Percentiles rank a stretch among this genome's conserved stretches.
Conservation (phyloP, 2,888 invertebrate species). For the Suillia variegata region DNA sequence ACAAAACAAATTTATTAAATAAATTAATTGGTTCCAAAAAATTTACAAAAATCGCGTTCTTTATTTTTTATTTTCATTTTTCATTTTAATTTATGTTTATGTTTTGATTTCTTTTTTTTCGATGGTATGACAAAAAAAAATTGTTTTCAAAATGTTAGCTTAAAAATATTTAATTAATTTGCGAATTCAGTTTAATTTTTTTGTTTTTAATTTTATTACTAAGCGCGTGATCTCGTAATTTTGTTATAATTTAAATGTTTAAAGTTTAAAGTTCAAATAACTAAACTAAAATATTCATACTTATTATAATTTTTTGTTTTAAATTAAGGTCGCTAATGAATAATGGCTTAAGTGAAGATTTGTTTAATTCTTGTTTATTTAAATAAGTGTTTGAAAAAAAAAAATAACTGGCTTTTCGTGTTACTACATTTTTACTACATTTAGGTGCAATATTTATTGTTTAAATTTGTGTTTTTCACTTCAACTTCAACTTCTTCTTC, state of each 20-base stretch:
- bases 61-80: constrained; percentile 41
- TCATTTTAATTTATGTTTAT: constrained; percentile 26
- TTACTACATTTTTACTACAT: constrained; percentile 13
- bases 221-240: constrained; percentile 1
- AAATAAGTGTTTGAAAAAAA: background rate
- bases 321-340: too few species aligned
- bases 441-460: constrained; percentile 29
- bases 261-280: background rate
- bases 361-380: constrained; percentile 4
- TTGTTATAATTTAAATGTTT: background rate
- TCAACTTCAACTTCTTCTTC: too few species aligned
- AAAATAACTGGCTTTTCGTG: constrained; percentile 10
- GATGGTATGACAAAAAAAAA: background rate
- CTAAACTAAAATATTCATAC: too few species aligned
- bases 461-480: constrained; percentile 11
- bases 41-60: constrained; percentile 34
- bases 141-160: background rate
- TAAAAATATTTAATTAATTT: background rate
- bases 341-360: background rate
- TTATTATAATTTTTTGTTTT: too few species aligned
- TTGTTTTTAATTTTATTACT: background rate
- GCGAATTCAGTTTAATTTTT: background rate
- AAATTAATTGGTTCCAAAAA: constrained; percentile 37
- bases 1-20: constrained; percentile 31
- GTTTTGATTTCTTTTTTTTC: constrained; percentile 6